Evolutionary conservation across 2,113 vertebrate genomes (phyloP).

Genomic region (Phaethon lepturus): DNA sequence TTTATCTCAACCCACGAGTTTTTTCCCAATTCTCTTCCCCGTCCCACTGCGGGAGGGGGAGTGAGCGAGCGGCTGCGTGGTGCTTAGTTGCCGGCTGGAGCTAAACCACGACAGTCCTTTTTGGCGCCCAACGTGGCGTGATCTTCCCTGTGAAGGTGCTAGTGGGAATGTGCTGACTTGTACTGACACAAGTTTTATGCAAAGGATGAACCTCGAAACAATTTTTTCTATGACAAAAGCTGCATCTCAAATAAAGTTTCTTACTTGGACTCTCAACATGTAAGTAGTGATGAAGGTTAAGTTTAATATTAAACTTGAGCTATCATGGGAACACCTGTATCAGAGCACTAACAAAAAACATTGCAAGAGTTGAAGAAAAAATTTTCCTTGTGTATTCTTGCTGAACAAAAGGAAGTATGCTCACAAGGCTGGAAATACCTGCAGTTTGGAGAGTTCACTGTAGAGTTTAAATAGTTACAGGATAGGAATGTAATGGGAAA

Average conservation of each 20-base stretch:
- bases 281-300: background rate
- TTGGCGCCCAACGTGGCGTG: too few relatives aligned
- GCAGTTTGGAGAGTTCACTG: background rate
- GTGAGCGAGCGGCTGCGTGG: too few relatives aligned
- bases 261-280: background rate
- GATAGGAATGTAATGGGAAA: conserved; percentile 9
- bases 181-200: background rate
- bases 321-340: background rate
- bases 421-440: conserved; percentile 3
- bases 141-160: background rate
- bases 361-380: background rate
- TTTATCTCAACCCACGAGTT: too few relatives aligned
- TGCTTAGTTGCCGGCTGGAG: too few relatives aligned
- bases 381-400: background rate
- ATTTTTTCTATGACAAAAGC: background rate
- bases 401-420: background rate
- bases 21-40: too few relatives aligned
- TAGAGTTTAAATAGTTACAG: conserved; percentile 21
- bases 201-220: background rate
- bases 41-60: too few relatives aligned
- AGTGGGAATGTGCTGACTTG: background rate
- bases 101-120: too few relatives aligned
- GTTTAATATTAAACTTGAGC: background rate
- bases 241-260: background rate
- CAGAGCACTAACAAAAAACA: background rate